These are phyloP conservation scores for Hydropotes inermis DNA, from an alignment of 2,113 vertebrate genomes.

Conservation along the genomic window DNA sequence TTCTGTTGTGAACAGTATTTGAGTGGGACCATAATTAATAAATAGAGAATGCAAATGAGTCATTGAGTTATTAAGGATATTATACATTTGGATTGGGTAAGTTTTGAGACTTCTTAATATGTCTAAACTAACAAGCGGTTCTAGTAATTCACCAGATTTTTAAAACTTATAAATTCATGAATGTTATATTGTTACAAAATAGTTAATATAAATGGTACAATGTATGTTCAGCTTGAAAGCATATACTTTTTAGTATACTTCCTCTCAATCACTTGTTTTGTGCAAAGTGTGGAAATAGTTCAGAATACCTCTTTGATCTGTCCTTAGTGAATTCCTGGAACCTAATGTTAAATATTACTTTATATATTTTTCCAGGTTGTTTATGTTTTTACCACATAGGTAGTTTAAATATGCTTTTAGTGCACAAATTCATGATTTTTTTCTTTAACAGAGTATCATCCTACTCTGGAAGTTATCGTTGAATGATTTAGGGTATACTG, in stretches of 20 bases:
- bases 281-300: neutral
- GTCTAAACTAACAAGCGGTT: neutral
- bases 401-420: slow-evolving; percentile 3
- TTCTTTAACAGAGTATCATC: neutral
- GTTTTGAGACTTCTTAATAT: neutral
- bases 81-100: neutral
- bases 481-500: slow-evolving; percentile 10
- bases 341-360: neutral
- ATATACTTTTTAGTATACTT: neutral
- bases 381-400: neutral
- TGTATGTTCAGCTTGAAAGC: neutral
- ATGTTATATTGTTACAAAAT: neutral
- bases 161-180: neutral
- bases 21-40: neutral
- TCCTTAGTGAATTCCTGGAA: neutral
- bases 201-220: neutral
- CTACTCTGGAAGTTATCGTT: neutral
- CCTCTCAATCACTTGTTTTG: neutral
- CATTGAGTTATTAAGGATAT: neutral
- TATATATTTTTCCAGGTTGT: neutral
- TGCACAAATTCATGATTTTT: neutral
- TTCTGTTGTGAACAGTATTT: neutral
- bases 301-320: neutral
- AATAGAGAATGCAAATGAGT: neutral
- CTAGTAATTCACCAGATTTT: neutral